Evolutionary conservation across 1,140 invertebrate species (phyloP).

Genomic region (Stenopsyche tienmushanensis): DNA sequence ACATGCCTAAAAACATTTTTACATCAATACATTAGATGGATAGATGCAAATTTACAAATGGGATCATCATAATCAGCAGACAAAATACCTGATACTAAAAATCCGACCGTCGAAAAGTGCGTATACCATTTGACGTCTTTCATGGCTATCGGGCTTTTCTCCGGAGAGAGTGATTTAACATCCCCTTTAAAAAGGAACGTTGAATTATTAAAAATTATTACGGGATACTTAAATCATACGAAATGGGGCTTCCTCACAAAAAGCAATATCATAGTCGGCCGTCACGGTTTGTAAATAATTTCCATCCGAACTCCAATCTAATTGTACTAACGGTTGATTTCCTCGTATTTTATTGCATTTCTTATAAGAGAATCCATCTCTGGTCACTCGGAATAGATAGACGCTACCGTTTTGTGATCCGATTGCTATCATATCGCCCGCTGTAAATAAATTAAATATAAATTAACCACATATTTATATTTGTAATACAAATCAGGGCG

Average conservation of each 20-base stretch:
- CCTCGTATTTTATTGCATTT: conserved; percentile 85
- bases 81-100: conserved; percentile 74
- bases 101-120: conserved; percentile 81
- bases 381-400: conserved; percentile 79
- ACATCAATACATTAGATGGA: not conserved
- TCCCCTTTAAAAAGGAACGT: conserved; percentile 67
- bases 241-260: conserved; percentile 70
- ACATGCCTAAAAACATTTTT: conserved; percentile 70
- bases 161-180: conserved; percentile 76
- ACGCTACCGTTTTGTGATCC: conserved; percentile 88
- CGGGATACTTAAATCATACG: not conserved
- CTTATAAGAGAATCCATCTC: conserved; percentile 85
- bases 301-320: conserved; percentile 91
- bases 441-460: conserved; percentile 54
- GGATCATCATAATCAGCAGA: too few species aligned
- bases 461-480: not conserved
- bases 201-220: not conserved
- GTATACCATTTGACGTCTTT: conserved; percentile 88
- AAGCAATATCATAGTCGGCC: conserved; percentile 87
- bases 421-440: conserved; percentile 85
- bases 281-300: conserved; percentile 86
- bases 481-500: not conserved
- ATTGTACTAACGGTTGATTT: conserved; percentile 74
- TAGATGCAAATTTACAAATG: too few species aligned
- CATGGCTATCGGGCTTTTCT: conserved; percentile 83